phyloP scores from a whole-genome alignment of 2,113 vertebrate genomes.

The Micromys minutus region DNA sequence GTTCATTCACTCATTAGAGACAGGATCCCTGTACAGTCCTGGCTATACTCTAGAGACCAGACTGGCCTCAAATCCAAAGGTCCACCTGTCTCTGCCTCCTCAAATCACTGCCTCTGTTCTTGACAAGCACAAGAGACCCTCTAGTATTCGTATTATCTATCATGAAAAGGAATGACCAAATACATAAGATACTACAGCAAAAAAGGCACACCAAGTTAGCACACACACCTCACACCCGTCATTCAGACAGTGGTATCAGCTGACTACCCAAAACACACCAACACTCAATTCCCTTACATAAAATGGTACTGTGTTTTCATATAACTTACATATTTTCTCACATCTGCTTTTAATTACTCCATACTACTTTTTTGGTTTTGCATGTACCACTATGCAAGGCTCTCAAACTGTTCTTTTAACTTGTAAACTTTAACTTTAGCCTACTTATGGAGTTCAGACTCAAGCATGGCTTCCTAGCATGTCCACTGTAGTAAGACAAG shows the following conservation, averaged over 20 bases:
- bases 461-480: background rate
- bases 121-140: background rate
- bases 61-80: background rate
- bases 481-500: slow-evolving; percentile 13
- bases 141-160: background rate
- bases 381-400: too few species aligned
- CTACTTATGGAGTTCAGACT: background rate
- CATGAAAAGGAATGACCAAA: background rate
- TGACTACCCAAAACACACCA: background rate
- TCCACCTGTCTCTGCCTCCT: background rate
- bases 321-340: background rate
- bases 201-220: background rate
- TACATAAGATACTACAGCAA: background rate
- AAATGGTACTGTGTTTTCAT: background rate
- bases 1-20: background rate
- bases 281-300: background rate
- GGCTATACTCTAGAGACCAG: background rate
- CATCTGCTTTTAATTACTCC: background rate
- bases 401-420: background rate
- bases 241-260: background rate
- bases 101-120: background rate
- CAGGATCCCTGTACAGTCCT: background rate
- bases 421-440: background rate
- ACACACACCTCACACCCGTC: background rate
- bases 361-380: background rate